These are phyloP conservation scores for Eciton burchellii DNA, from an alignment of 1,140 invertebrate species.

Conservation along the genomic window DNA sequence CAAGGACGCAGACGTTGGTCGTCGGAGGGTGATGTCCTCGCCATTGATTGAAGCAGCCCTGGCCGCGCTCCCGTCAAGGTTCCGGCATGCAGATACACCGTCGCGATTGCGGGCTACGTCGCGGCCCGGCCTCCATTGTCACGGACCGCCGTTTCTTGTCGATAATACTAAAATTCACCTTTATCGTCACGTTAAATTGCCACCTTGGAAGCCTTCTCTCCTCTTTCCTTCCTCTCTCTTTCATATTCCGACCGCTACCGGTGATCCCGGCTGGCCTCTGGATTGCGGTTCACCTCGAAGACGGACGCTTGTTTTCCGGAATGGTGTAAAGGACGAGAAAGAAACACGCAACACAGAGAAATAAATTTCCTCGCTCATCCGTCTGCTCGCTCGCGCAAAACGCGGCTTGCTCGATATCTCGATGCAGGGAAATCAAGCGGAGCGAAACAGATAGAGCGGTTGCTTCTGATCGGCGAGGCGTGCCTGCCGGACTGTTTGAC, in stretches of 20 bases:
- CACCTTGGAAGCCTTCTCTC: not conserved
- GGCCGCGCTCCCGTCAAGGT: slow-evolving; percentile 72
- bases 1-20: slow-evolving; percentile 73
- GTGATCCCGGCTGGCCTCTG: no score
- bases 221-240: no score
- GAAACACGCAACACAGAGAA: no score
- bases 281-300: no score
- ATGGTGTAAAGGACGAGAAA: no score
- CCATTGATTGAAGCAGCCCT: slow-evolving; percentile 81
- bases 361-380: not conserved
- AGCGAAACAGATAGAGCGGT: slow-evolving; percentile 52
- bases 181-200: slow-evolving; percentile 16
- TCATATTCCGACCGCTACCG: no score
- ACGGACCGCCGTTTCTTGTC: slow-evolving; percentile 31
- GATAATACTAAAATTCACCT: slow-evolving; percentile 3
- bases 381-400: slow-evolving; percentile 9
- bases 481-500: slow-evolving; percentile 70
- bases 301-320: no score
- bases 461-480: slow-evolving; percentile 60
- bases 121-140: slow-evolving; percentile 41
- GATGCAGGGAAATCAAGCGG: slow-evolving; percentile 51
- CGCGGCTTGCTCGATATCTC: slow-evolving; percentile 46
- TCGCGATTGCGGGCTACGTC: slow-evolving; percentile 56
- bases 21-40: slow-evolving; percentile 82
- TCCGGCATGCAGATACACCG: slow-evolving; percentile 52